Evolutionary conservation across 1,140 invertebrate genomes (phyloP).

Genomic region (Psix sp.): DNA sequence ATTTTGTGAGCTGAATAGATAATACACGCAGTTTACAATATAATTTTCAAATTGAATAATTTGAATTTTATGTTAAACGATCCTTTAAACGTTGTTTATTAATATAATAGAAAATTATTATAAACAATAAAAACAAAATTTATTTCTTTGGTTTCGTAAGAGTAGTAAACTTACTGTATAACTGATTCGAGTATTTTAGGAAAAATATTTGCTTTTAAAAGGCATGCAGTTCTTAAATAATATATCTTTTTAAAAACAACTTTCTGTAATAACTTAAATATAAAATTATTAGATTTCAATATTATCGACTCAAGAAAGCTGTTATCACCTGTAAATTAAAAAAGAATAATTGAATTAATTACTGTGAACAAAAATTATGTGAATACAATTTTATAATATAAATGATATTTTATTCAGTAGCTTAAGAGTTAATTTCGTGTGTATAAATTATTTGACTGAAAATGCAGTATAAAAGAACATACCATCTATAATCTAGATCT

Average conservation of each 20-base stretch:
- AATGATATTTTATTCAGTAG: no score
- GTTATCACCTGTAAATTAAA: conserved; percentile 82
- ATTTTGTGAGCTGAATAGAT: conserved; percentile 70
- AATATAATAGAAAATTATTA: conserved; percentile 6
- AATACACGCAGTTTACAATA: conserved; percentile 69
- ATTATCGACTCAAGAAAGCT: conserved; percentile 84
- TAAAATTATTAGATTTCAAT: conserved; percentile 86
- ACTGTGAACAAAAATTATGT: neutral
- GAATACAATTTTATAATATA: neutral
- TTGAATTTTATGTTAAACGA: no score
- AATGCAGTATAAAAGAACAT: conserved; percentile 68
- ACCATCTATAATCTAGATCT: conserved; percentile 74
- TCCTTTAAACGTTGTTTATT: conserved; percentile 7
- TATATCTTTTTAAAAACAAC: conserved; percentile 10
- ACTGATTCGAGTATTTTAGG: conserved; percentile 46
- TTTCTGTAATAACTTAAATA: conserved; percentile 81
- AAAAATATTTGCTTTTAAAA: conserved; percentile 24
- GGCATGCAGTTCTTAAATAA: conserved; percentile 10
- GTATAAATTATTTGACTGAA: conserved; percentile 23
- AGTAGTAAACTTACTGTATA: no score
- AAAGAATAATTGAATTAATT: neutral
- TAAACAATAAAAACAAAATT: conserved; percentile 22
- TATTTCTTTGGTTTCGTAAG: conserved; percentile 52
- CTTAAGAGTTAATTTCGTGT: no score
- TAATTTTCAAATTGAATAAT: conserved; percentile 39